Base-by-base conservation (phyloP, 2,888 invertebrate genomes). In the Eugnorisma glareosa region DNA sequence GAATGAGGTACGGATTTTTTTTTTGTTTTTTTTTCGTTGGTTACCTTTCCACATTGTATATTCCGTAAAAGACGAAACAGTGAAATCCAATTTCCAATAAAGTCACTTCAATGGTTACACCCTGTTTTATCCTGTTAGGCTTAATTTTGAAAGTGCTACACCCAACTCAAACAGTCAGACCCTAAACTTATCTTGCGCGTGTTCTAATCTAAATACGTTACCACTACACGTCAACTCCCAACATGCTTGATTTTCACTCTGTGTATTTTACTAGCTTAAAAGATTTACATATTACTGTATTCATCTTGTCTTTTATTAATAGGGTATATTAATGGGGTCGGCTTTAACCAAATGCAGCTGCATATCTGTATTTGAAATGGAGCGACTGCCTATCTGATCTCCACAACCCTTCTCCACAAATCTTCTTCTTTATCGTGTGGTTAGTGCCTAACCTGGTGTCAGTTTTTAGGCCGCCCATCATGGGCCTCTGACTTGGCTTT, bases 191-290 rank as follows among this genome's bases (percentile, higher is more conserved):
- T 70, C 66, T 54, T n/a, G n/a, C 40, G 57, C 67, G 64, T 64
- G 64, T 68, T 21, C 48, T 78, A 63, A 83, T 74, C 67, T 70
- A 76, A 73, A 82, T 67, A 80, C 43, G 51, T 63, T 48, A 69
- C 35, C 28, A 37, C 21, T 35, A 59, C 43, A 54, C 28, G 28
- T 79, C 24, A 59, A 73, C 66, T 59, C 59, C 21, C 15, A 37
- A 43, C 48, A n/a, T 21, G 51, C 21, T 73, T 73, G 37, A n/a
- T 57, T 75, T 64, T 64, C 64, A 28, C n/a, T 40, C 18, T 18
- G n/a, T 40, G 3, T 64, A n/a, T 64, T 64, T 40, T 37, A 63
- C n/a, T n/a, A 40, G 15, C 15, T 40, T 35, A 13, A 28, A 13
- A 54, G n/a, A 28, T 5, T 15, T 7, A 18, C 59, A 24, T 48